These are phyloP conservation scores for Otocyon megalotis DNA, from an alignment of 2,113 vertebrate genomes.

Conservation along the genomic window DNA sequence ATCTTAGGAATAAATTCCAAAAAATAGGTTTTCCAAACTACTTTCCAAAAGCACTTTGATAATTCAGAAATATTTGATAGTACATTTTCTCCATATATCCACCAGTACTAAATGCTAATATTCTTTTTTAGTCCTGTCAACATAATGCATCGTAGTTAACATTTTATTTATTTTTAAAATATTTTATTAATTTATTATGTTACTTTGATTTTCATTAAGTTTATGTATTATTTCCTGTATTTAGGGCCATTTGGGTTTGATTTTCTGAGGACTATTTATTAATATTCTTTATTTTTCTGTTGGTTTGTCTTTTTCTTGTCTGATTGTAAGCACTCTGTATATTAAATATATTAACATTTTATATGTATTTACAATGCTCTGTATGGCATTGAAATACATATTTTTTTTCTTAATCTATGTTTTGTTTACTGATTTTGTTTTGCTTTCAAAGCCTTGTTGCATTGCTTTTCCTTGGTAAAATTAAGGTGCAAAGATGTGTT, in stretches of 20 bases:
- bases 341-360: not conserved
- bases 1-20: not conserved
- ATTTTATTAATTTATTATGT: not conserved
- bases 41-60: not conserved
- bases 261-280: not conserved
- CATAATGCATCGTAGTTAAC: not conserved
- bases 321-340: not conserved
- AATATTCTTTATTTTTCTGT: not conserved
- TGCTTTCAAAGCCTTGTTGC: not conserved
- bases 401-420: not conserved
- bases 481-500: not conserved
- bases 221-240: not conserved
- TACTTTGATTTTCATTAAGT: slow-evolving; percentile 13
- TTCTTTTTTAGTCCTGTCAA: not conserved
- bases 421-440: slow-evolving; percentile 13
- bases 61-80: not conserved
- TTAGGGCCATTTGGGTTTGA: not conserved
- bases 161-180: not conserved
- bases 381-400: not conserved
- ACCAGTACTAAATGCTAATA: not conserved
- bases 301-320: not conserved
- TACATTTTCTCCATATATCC: not conserved
- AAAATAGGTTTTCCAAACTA: not conserved
- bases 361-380: not conserved
- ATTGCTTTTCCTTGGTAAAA: not conserved